These are phyloP conservation scores for Chinchilla lanigera DNA, from an alignment of 2,113 vertebrate genomes.

Conservation along the genomic window DNA sequence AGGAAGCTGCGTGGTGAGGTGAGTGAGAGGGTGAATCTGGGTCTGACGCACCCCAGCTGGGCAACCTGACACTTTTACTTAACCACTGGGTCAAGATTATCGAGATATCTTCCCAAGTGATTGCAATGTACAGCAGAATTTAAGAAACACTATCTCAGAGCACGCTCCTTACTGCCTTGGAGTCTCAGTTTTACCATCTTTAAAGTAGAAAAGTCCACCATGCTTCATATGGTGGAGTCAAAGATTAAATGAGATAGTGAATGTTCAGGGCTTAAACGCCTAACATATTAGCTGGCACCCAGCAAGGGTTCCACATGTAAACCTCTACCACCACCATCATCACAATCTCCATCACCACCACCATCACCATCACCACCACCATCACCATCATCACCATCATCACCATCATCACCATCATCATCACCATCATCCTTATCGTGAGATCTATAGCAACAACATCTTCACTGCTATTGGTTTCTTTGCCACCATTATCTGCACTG, in stretches of 20 bases:
- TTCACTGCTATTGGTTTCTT: neutral
- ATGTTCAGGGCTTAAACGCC: neutral
- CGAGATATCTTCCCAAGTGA: neutral
- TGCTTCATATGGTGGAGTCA: accelerated
- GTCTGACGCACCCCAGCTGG: neutral
- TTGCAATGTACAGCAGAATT: neutral
- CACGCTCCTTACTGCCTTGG: neutral
- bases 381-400: accelerated
- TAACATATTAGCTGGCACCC: accelerated
- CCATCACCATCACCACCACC: neutral
- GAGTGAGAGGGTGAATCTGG: no score
- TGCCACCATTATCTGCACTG: neutral
- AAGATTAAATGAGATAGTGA: neutral
- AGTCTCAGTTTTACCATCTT: neutral
- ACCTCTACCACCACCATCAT: no score
- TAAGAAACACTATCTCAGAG: neutral
- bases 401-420: no score
- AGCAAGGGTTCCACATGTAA: neutral
- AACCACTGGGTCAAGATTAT: neutral
- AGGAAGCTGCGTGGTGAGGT: neutral
- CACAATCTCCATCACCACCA: accelerated
- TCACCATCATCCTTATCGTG: neutral
- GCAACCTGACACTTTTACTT: no score
- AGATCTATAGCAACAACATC: no score
- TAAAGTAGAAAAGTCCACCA: neutral